Evolutionary conservation across 2,888 invertebrate genomes (phyloP).

Genomic region (Epiblema foenella): DNA sequence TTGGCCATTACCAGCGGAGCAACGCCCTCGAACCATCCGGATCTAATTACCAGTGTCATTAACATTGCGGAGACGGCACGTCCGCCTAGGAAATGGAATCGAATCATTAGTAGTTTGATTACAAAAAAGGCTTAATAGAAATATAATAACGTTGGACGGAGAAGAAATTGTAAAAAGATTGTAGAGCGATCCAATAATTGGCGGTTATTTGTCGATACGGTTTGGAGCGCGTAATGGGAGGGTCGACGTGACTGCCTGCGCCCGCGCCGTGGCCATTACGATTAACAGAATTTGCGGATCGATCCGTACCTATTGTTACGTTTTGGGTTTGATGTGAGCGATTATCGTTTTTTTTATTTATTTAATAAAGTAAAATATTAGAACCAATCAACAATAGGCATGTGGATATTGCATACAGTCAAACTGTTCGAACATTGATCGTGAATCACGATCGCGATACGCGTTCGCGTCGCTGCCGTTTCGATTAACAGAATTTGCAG

Average conservation of each 20-base stretch:
- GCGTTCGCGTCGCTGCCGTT: too few species aligned
- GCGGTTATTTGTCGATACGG: constrained; percentile 85
- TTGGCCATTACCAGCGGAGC: constrained; percentile 76
- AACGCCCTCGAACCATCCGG: constrained; percentile 82
- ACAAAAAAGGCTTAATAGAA: constrained; percentile 86
- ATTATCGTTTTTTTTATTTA: too few species aligned
- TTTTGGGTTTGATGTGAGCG: constrained; percentile 29
- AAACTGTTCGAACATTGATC: too few species aligned
- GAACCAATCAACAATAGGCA: constrained; percentile 27
- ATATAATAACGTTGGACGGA: constrained; percentile 82
- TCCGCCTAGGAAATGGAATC: constrained; percentile 85
- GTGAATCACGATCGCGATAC: too few species aligned
- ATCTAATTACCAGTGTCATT: constrained; percentile 84
- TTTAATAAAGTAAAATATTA: too few species aligned
- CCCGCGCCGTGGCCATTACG: constrained; percentile 58
- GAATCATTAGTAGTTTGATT: constrained; percentile 85
- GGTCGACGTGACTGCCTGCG: constrained; percentile 78
- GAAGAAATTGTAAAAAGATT: constrained; percentile 86
- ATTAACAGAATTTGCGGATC: constrained; percentile 70
- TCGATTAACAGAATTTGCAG: too few species aligned
- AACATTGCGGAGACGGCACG: constrained; percentile 82
- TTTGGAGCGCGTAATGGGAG: constrained; percentile 83
- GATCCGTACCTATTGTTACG: constrained; percentile 47
- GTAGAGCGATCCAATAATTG: constrained; percentile 85
- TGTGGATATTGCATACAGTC: not conserved